Base-by-base conservation (phyloP, 2,888 invertebrate species). In the Biston betularia region DNA sequence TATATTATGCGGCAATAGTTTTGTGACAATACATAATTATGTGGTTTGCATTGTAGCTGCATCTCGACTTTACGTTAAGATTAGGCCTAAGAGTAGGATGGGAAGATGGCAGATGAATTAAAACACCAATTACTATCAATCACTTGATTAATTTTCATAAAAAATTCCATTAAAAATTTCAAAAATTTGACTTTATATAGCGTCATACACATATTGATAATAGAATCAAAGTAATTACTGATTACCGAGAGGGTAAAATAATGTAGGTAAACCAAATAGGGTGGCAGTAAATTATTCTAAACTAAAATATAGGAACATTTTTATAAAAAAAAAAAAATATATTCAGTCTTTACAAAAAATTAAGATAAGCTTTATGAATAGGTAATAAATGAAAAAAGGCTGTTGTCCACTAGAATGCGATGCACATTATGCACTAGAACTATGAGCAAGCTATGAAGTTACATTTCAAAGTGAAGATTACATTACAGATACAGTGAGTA, bases 81-180 rank as follows among this genome's bases (percentile, higher is more conserved):
- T 24, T 24, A 24, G 3, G n/a, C 48, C 48, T 24, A 48, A 48
- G 10, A 34, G 34, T 34, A 34, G 34, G 50, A n/a, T 50, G 34
- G 50, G 67, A 58, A 35, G 6, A 46, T 24, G 50, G 58, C 10
- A 15, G 46, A 58, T 56, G 79, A 83, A 86, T 83, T 79, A 88
- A 91, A 93, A 83, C 71, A 81, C 81, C 77, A 73, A 74, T 83
- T 83, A 87, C 86, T 92, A 90, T 92, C 90, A 92, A 92, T 93
- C 89, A 90, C 87, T 92, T 92, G 90, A 92, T 92, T 92, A 63
- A 89, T 91, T 88, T 90, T 88, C 87, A 89, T 93, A 93, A 92
- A 93, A 93, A 93, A 93, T 89, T 91, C 91, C 91, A 90, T 92
- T 92, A 90, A 93, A 93, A 93, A 88, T 91, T 92, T 92, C 90